A percentile compares a stretch with the other conserved stretches of the same genome.
phyloP scores from a whole-genome alignment of 2,113 vertebrate species.

The Bubo bubo region DNA sequence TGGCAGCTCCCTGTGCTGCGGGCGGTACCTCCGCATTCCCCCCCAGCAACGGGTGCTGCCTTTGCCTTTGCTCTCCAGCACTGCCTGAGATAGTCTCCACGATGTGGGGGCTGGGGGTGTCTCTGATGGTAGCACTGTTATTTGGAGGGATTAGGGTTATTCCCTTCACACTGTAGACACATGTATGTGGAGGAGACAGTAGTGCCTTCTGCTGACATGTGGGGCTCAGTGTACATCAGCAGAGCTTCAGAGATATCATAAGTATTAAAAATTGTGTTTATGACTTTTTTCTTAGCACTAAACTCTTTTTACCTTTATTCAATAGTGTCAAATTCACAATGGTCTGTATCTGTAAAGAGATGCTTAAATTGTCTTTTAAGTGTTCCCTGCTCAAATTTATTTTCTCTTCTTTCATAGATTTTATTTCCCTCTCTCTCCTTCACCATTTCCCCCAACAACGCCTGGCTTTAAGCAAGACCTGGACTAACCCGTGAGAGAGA shows the following conservation, averaged over 20 bases:
- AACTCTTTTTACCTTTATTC: not conserved
- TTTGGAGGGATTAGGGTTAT: not conserved
- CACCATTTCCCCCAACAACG: not conserved
- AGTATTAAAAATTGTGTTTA: not conserved
- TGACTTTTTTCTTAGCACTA: not conserved
- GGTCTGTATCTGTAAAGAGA: not conserved
- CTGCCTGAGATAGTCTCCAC: not conserved
- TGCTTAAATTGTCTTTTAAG: not conserved
- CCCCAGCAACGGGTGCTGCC: not conserved
- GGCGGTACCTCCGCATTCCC: rapidly evolving
- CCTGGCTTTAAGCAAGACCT: not conserved
- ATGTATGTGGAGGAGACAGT: not conserved
- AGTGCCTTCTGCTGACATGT: not conserved
- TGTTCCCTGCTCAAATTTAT: not conserved
- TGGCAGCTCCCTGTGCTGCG: not conserved
- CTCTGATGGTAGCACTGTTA: not conserved
- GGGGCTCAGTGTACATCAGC: not conserved
- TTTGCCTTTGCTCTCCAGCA: not conserved
- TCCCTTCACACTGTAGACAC: not conserved
- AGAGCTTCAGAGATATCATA: not conserved
- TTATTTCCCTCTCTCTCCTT: not conserved
- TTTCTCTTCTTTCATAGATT: not conserved
- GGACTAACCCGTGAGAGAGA: not conserved
- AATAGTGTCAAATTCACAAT: not conserved
- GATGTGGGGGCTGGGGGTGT: rapidly evolving